Conservation (phyloP, 1,140 invertebrate species). For the Lordiphosa collinella region DNA sequence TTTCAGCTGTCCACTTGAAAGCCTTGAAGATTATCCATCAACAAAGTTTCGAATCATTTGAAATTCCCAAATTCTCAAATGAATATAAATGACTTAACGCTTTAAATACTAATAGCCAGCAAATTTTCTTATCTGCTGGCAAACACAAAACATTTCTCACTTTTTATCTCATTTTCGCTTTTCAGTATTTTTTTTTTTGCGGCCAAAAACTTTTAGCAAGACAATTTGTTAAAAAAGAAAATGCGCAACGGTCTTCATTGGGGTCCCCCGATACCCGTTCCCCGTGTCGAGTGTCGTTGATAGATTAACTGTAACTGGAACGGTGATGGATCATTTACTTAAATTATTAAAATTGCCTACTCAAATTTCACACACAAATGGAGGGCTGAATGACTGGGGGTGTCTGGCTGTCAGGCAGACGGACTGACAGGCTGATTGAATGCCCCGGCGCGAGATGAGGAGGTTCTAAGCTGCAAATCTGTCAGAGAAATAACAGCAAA, state of each 20-base stretch:
- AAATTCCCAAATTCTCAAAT: conserved; percentile 35
- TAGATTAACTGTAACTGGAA: conserved; percentile 79
- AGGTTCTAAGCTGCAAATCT: conserved; percentile 30
- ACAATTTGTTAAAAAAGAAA: conserved; percentile 71
- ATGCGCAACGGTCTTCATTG: not conserved
- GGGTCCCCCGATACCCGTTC: no score
- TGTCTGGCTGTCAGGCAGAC: not conserved
- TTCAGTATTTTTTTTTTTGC: conserved; percentile 19
- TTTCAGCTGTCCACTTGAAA: conserved; percentile 40
- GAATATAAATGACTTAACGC: conserved; percentile 76
- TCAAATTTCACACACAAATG: conserved; percentile 69
- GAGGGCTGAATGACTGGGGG: conserved; percentile 1
- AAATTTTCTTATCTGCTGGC: conserved; percentile 67
- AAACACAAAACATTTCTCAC: conserved; percentile 54
- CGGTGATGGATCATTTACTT: conserved; percentile 79
- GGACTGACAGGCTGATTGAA: conserved; percentile 34
- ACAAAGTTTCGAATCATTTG: conserved; percentile 29
- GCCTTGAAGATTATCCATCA: conserved; percentile 44
- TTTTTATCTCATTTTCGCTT: conserved; percentile 54
- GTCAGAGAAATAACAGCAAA: conserved; percentile 17
- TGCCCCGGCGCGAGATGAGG: conserved; percentile 24
- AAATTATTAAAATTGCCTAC: conserved; percentile 79
- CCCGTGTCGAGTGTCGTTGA: conserved; percentile 36
- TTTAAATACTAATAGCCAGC: conserved; percentile 77
- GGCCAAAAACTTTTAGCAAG: conserved; percentile 58